Conservation (phyloP, 2,888 invertebrate species). For the Neocrepidodera transversa region DNA sequence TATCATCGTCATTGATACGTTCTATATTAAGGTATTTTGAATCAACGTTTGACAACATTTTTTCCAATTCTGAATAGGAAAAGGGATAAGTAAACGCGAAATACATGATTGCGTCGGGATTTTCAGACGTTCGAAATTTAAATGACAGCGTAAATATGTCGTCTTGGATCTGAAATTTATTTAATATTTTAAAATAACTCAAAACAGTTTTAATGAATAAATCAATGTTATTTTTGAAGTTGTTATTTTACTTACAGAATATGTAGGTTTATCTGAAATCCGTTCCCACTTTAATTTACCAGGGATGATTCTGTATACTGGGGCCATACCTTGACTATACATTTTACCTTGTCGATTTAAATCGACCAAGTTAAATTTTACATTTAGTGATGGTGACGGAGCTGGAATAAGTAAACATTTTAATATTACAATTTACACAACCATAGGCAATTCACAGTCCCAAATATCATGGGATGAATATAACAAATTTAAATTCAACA, state of each 20-base stretch:
- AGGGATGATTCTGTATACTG: conserved; percentile 78
- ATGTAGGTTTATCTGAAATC: conserved; percentile 79
- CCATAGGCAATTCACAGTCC: no score
- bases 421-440: no score
- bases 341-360: conserved; percentile 89
- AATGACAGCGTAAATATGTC: conserved; percentile 79
- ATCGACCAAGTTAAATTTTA: conserved; percentile 85
- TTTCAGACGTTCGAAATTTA: conserved; percentile 74
- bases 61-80: conserved; percentile 83
- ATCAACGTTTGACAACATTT: conserved; percentile 74
- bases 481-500: no score
- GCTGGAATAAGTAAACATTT: background rate
- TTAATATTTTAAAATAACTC: background rate
- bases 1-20: conserved; percentile 65
- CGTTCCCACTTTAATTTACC: conserved; percentile 85
- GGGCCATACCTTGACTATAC: conserved; percentile 90
- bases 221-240: background rate
- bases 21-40: conserved; percentile 63
- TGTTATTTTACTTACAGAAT: conserved; percentile 66
- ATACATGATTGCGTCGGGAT: conserved; percentile 75
- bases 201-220: no score
- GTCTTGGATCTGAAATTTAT: conserved; percentile 68
- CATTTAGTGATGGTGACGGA: conserved; percentile 62
- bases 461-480: no score
- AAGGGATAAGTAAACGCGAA: conserved; percentile 93